Evolutionary conservation across 2,113 vertebrate genomes (phyloP), one percentile per base, ranked within the genome.

Genomic region (Turnix velox): DNA sequence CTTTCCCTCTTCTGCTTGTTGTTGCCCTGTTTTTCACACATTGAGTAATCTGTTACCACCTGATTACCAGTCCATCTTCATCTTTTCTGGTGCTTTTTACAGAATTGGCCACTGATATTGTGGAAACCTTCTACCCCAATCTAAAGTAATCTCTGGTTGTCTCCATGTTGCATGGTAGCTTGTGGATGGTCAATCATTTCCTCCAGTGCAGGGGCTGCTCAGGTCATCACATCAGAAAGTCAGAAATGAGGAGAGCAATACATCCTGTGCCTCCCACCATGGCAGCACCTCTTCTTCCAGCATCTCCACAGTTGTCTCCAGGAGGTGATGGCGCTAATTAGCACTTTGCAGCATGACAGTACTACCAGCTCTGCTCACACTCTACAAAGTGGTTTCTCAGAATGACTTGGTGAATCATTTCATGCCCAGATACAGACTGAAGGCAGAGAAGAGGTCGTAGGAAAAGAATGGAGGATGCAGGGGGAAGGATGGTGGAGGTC

Each of bases 181-280:
- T 42, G 52, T 59, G 52, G 28, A n/a, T 17, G 10, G 25, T 37
- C 25, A 25, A 22, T 14, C 45, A 31, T 11, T 28, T 16, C 8
- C 23, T 14, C 9, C 23, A 7, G 39, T 35, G 40, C 40, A 46
- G 65, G 27, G 39, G 25, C 35, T 93, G 68, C 30, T 59, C 40
- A 45, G 63, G 72, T 5, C 40, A 59, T 7, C 14, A 5, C 49
- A 46, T 27, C 40, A 68, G 27, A 61, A 61, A 55, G 40, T 7
- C 77, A 61, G 73, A 63, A 59, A 30, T 3, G 7, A 16, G 16
- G 30, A 9, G 11, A 73, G 13, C 5, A 23, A 54, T 43, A 30
- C 1, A 1, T 18, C 19, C 30, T 37, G 20, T 84, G 63, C 9
- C 13, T 10, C 23, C 14, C 0, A 0, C 17, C 54, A 9, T 0